Base-by-base conservation (phyloP, 2,888 invertebrate species). In the Dendrolimus pini region DNA sequence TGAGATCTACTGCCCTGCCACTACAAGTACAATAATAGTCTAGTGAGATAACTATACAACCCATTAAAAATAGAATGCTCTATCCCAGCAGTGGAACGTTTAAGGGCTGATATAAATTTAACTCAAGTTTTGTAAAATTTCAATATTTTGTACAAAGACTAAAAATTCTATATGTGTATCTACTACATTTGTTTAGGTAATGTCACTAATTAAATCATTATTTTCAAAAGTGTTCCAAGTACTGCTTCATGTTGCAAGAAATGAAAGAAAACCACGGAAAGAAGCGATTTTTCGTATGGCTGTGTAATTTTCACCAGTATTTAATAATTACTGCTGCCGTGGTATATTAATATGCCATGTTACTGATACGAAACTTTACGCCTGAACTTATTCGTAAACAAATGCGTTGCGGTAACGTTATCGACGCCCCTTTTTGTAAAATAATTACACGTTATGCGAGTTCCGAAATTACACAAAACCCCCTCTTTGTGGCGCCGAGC, bases 361-460 rank as follows among this genome's bases (percentile, higher is more conserved):
- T 54, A 54, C 41, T 41, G 41, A 30, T 41, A 54, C 30, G 54
- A 54, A 59, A 60, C 59, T 53, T 55, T 64, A 66, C 63, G 64
- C 64, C 62, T 63, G 62, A 67, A 59, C 70, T 67, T 68, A 68
- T 74, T 77, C 71, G 74, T 74, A 75, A 78, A 77, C 77, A 82
- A 83, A 82, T 80, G 78, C 69, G 74, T 66, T 80, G 84, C 70
- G 82, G 84, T 84, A 80, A 72, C 75, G 78, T 78, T 85, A 85
- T 87, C 81, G 85, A 82, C 83, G 83, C 83, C 79, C 81, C 79
- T 30, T 75, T 78, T 78, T 76, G 77, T 47, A 47, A 85, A 87
- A 87, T 89, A 88, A 89, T 89, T 89, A 87, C 76, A 86, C 75
- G 83, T 88, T 85, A 83, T 77, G 77, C 76, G 82, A 82, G 82